A percentile compares a stretch with the other conserved stretches of the same genome.
Conservation (phyloP, 2,113 vertebrate genomes). For the Murina feae region DNA sequence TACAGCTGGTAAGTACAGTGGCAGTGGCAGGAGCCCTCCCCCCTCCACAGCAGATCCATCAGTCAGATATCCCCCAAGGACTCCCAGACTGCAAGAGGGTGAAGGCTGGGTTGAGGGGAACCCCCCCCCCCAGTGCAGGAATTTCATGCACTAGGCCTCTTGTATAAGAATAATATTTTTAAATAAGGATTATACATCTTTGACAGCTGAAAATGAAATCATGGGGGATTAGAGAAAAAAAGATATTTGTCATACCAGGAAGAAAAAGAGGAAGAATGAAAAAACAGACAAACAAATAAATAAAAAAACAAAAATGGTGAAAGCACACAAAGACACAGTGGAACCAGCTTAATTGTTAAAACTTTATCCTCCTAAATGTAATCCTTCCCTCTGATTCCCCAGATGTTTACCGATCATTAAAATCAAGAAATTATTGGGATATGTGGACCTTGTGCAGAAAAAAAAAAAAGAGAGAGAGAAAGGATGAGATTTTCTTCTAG, state of each 20-base stretch:
- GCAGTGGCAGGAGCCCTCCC: too few species aligned
- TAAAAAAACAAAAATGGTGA: neutral
- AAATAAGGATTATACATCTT: neutral
- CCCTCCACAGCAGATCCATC: too few species aligned
- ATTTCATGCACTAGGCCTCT: too few species aligned
- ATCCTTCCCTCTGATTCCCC: neutral
- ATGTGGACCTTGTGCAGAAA: neutral
- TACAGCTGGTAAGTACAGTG: accelerated
- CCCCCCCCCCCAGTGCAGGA: too few species aligned
- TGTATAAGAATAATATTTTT: neutral
- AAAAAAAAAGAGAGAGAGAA: neutral
- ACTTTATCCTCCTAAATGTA: neutral
- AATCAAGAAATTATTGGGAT: neutral
- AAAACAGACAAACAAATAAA: neutral
- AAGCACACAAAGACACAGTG: neutral
- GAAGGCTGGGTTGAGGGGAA: too few species aligned
- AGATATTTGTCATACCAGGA: neutral
- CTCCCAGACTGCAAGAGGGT: too few species aligned
- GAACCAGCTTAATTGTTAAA: neutral
- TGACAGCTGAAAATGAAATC: neutral
- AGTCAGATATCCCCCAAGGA: too few species aligned
- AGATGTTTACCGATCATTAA: neutral
- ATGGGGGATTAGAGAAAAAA: neutral
- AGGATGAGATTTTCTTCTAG: neutral
- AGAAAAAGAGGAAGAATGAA: neutral